These are phyloP conservation scores for Cynoglossus semilaevis DNA, from an alignment of 2,113 vertebrate species.

Conservation along the genomic window DNA sequence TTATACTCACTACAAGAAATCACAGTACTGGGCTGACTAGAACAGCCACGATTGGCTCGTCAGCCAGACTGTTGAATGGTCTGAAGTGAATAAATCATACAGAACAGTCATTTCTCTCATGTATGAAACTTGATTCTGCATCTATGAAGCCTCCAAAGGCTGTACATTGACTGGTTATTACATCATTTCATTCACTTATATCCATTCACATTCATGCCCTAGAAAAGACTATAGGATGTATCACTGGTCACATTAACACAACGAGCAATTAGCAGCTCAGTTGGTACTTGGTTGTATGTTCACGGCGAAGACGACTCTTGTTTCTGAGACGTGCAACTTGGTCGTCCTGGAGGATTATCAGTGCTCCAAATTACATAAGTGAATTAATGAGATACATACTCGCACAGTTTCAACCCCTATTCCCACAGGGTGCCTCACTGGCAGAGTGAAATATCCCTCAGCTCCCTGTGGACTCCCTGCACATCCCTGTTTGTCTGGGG, in stretches of 20 bases:
- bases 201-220: constrained; percentile 1
- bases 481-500: constrained; percentile 67
- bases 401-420: constrained; percentile 69
- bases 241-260: constrained; percentile 57
- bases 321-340: constrained; percentile 72
- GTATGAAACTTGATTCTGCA: no score
- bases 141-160: no score
- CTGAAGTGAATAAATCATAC: no score
- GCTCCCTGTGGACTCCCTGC: constrained; percentile 67
- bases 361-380: constrained; percentile 79
- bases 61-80: no score
- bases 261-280: constrained; percentile 71
- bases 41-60: no score
- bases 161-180: no score
- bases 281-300: constrained; percentile 68
- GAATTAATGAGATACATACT: constrained; percentile 79
- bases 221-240: constrained; percentile 45
- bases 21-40: no score
- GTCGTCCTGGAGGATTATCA: constrained; percentile 77
- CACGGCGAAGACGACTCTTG: constrained; percentile 67
- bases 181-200: constrained; percentile 10
- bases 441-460: constrained; percentile 72
- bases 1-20: no score
- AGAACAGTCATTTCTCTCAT: no score
- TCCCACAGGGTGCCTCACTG: constrained; percentile 72